phyloP scores from a whole-genome alignment of 1,140 invertebrate species.

The Lutraria rhynchaena region DNA sequence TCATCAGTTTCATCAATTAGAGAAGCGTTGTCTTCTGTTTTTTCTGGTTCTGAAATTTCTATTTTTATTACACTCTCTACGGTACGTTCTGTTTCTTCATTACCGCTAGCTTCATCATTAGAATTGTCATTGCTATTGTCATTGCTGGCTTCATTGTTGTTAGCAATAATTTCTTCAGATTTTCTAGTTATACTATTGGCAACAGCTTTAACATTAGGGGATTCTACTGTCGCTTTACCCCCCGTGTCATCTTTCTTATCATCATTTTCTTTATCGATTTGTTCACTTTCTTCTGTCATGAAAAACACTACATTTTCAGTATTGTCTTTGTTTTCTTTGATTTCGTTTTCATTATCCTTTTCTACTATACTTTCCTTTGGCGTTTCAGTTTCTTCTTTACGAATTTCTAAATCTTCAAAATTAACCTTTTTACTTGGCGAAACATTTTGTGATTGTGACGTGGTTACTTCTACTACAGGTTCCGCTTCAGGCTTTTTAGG shows the following conservation, averaged over 20 bases:
- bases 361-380: not conserved
- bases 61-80: slow-evolving; percentile 45
- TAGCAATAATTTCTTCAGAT: not conserved
- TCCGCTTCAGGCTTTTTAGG: not conserved
- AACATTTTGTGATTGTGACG: not conserved
- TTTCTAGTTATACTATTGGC: not conserved
- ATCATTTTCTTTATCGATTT: not conserved
- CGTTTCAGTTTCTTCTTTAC: not conserved
- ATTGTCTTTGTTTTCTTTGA: not conserved
- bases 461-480: not conserved
- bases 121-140: not conserved
- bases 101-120: not conserved
- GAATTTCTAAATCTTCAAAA: slow-evolving; percentile 15
- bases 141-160: not conserved
- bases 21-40: not conserved
- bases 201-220: too few relatives aligned
- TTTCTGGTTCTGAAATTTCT: slow-evolving; percentile 48
- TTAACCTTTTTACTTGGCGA: slow-evolving; percentile 42
- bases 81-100: not conserved
- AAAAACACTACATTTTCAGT: slow-evolving; percentile 49
- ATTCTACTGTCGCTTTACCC: not conserved
- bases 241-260: not conserved
- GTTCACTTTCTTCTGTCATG: slow-evolving; percentile 40
- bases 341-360: not conserved
- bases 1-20: slow-evolving; percentile 17